Evolutionary conservation across 2,888 invertebrate species (phyloP).

Genomic region (Nymphalis urticae): DNA sequence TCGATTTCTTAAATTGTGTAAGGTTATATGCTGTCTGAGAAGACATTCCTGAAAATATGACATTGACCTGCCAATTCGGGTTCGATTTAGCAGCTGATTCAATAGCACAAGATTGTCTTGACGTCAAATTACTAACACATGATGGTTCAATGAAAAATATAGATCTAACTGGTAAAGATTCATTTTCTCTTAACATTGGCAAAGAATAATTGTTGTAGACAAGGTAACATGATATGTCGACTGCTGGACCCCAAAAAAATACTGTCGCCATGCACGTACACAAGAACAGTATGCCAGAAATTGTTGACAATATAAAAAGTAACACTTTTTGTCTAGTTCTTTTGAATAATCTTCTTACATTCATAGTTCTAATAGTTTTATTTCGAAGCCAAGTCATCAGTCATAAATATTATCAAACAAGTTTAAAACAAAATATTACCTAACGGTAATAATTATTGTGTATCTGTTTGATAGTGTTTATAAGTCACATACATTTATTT

Average conservation of each 20-base stretch:
- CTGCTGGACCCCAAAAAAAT: background rate
- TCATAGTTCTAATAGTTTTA: background rate
- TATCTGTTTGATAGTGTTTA: background rate
- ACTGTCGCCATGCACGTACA: background rate
- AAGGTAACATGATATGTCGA: slow-evolving; percentile 42
- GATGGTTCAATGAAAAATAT: slow-evolving; percentile 87
- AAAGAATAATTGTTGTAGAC: slow-evolving; percentile 40
- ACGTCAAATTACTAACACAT: slow-evolving; percentile 75
- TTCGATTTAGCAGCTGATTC: slow-evolving; percentile 85
- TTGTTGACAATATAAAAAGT: background rate
- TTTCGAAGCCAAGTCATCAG: background rate
- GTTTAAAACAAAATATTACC: no score
- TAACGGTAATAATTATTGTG: background rate
- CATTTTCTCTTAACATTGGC: slow-evolving; percentile 44
- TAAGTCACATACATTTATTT: background rate
- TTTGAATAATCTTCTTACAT: slow-evolving; percentile 1
- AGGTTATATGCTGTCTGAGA: slow-evolving; percentile 44
- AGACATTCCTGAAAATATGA: slow-evolving; percentile 73
- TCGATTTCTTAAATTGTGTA: slow-evolving; percentile 60
- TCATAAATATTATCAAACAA: background rate
- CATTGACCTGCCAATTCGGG: slow-evolving; percentile 78
- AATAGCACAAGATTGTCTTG: slow-evolving; percentile 85
- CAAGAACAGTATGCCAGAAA: background rate
- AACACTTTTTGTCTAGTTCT: background rate
- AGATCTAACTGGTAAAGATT: slow-evolving; percentile 59